phyloP scores from a whole-genome alignment of 2,888 invertebrate species.

The Lampropteryx suffumata region DNA sequence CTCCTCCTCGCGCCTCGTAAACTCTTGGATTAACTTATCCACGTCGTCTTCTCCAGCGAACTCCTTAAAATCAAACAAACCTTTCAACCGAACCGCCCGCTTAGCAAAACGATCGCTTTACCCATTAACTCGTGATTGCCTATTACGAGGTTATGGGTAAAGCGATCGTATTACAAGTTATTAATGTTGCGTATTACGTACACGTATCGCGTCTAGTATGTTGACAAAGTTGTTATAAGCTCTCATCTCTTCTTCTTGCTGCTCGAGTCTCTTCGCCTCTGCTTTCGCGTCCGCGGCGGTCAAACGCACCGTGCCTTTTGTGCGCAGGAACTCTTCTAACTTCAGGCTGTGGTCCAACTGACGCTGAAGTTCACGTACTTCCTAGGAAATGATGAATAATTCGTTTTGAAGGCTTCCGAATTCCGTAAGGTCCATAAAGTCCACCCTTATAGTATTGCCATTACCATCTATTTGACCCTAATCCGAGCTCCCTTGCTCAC shows the following conservation, averaged over 20 bases:
- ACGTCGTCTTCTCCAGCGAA: conserved; percentile 86
- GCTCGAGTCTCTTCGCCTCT: conserved; percentile 86
- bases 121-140: too few relatives aligned
- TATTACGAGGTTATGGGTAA: too few relatives aligned
- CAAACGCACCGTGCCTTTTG: conserved; percentile 91
- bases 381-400: conserved; percentile 72
- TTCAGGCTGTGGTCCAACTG: conserved; percentile 93
- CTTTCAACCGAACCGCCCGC: too few relatives aligned
- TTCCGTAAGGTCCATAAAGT: too few relatives aligned
- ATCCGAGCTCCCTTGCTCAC: too few relatives aligned
- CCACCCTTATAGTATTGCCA: too few relatives aligned
- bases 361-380: conserved; percentile 94
- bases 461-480: too few relatives aligned
- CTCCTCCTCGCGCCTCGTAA: conserved; percentile 93
- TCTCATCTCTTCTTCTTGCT: conserved; percentile 86
- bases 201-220: conserved; percentile 89
- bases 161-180: too few relatives aligned
- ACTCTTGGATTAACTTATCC: conserved; percentile 87
- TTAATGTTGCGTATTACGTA: too few relatives aligned
- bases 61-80: conserved; percentile 54
- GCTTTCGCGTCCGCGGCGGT: conserved; percentile 90
- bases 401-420: too few relatives aligned
- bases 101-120: too few relatives aligned
- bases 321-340: conserved; percentile 91
- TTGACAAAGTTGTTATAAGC: conserved; percentile 88